These are phyloP conservation scores for Rhinophrynus dorsalis DNA, from an alignment of 2,797 vertebrate genomes.

Conservation along the genomic window DNA sequence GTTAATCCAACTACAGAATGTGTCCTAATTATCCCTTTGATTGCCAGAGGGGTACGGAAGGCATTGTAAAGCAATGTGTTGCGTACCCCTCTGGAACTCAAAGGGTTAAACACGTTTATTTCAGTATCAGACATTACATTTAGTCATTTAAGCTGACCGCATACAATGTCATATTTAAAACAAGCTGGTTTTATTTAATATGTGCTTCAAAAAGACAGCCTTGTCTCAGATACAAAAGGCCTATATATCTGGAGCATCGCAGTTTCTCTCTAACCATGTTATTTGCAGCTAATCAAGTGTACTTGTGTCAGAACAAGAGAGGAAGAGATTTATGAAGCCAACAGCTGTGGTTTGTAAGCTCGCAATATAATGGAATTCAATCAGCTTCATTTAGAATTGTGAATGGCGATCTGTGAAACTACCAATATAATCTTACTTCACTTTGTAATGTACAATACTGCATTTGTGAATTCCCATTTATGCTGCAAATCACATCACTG, in stretches of 20 bases:
- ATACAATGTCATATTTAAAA: neutral
- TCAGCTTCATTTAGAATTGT: slow-evolving; percentile 56
- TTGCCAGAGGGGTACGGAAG: too few species aligned
- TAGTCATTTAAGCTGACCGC: neutral
- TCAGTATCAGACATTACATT: too few species aligned
- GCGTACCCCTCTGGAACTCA: too few species aligned
- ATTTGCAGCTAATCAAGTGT: slow-evolving; percentile 30
- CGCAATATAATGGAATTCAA: slow-evolving; percentile 31
- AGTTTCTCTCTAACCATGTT: neutral
- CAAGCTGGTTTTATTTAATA: slow-evolving; percentile 12
- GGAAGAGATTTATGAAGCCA: slow-evolving; percentile 56
- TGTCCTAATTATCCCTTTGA: too few species aligned
- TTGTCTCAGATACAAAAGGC: neutral
- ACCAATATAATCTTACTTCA: slow-evolving; percentile 46
- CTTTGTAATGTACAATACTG: slow-evolving; percentile 44
- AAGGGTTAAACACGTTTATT: too few species aligned
- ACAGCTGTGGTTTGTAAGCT: slow-evolving; percentile 52
- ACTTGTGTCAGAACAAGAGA: slow-evolving; percentile 50
- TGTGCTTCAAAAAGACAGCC: neutral
- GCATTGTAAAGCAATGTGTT: too few species aligned
- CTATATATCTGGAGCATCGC: neutral
- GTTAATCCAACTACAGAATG: too few species aligned
- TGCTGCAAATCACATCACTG: neutral
- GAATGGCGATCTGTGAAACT: slow-evolving; percentile 54
- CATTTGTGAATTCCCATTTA: slow-evolving; percentile 47